A percentile compares a stretch with the other conserved stretches of the same genome.
phyloP scores from a whole-genome alignment of 2,113 vertebrate genomes.

The Lycaon pictus region DNA sequence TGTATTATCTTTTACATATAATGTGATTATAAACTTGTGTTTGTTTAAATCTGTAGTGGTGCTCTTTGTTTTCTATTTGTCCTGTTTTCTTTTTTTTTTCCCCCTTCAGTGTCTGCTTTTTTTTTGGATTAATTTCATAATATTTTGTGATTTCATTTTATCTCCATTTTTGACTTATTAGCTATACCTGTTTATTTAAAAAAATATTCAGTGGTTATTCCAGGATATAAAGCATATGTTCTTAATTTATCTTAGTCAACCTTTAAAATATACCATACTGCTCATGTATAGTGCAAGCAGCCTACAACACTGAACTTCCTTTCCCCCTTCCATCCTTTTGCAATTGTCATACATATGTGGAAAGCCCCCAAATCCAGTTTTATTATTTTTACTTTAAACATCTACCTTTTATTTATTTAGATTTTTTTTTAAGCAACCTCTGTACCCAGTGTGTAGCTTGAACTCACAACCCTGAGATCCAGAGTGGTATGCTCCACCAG shows the following conservation, averaged over 20 bases:
- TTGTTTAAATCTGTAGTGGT: neutral
- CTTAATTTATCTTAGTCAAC: neutral
- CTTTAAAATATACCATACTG: accelerated
- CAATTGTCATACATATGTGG: no score
- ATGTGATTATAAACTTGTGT: neutral
- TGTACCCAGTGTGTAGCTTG: no score
- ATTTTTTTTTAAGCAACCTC: no score
- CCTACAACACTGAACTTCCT: neutral
- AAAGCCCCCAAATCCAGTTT: neutral
- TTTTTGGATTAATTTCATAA: neutral
- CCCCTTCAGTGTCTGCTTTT: neutral
- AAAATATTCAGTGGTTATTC: no score
- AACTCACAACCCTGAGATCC: no score
- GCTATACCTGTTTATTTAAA: neutral
- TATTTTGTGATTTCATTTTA: neutral
- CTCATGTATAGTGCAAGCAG: accelerated
- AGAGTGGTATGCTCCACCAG: no score
- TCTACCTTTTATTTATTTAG: neutral
- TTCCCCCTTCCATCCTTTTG: neutral
- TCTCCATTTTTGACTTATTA: neutral
- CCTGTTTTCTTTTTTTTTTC: neutral
- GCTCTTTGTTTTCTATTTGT: neutral
- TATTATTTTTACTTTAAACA: neutral
- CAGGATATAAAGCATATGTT: no score
- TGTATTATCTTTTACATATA: neutral